Evolutionary conservation across 2,888 invertebrate species (phyloP), one percentile per base, ranked within the genome.

Genomic region (Andrena dorsata): DNA sequence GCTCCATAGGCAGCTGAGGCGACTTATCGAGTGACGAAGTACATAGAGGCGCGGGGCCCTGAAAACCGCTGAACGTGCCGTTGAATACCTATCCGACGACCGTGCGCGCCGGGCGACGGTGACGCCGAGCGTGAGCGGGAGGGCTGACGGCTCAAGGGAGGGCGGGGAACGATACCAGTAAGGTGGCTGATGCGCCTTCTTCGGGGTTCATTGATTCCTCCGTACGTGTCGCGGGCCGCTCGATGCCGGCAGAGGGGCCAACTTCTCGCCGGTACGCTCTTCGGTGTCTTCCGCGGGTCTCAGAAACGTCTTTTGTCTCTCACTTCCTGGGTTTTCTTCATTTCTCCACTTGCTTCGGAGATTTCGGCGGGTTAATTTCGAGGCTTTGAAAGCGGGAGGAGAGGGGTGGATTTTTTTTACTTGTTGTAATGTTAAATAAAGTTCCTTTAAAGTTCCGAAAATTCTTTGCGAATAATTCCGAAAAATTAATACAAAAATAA

Each of bases 1-100:
- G 76, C 79, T 78, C 82, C 72, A 72, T 82, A 85, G 82, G 76
- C 84, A 79, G 79, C 80, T 78, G 80, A 75, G 63, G 49, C 77
- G 88, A 88, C 83, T 88, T 88, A 88, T 83, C 80, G 76, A 83
- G 80, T 88, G 80, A 85, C 69, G 78, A 53, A 77, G 58, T 77
- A 68, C 58, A 83, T 77, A 78, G 68, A 32, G 73, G 66, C 41
- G 8, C 35, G 58, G 64, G n/a, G 56, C 47, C 32, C 47, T 41
- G 76, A 75, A 84, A 86, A 86, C 75, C 77, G 58, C 76, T 76
- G 82, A 76, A 82, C 77, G 81, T 75, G 71, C 30, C 71, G 65
- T 32, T 76, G 83, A 86, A 83, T 86, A 75, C 76, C 73, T 65
- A 60, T 69, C 64, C 41, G 56, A 28, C 47, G 49, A 61, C 10